Conservation (phyloP, 2,888 invertebrate genomes). For the Andrena dorsata region DNA sequence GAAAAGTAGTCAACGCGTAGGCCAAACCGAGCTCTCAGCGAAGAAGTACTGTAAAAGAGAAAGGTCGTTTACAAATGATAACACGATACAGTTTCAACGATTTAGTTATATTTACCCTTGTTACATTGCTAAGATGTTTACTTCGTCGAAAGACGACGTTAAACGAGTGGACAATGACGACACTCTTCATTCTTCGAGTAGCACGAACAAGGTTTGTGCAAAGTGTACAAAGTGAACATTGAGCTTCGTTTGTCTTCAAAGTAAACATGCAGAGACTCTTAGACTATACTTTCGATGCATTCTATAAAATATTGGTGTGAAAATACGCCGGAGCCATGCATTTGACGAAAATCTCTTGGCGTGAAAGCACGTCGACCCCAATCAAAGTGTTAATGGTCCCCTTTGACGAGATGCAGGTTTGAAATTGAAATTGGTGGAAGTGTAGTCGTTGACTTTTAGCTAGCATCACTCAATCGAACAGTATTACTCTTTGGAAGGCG, state of each 20-base stretch:
- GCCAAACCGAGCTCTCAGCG: too few species aligned
- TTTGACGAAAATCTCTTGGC: too few species aligned
- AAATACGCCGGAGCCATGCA: too few species aligned
- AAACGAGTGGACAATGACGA: conserved; percentile 3
- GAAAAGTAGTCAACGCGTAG: too few species aligned
- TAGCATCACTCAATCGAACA: conserved; percentile 55
- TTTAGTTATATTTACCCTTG: conserved; percentile 26
- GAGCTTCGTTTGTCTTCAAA: too few species aligned
- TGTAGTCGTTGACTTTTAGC: conserved; percentile 34
- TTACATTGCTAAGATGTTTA: conserved; percentile 11
- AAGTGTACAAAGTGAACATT: too few species aligned
- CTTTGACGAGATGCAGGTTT: conserved; percentile 8
- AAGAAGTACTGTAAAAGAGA: background rate
- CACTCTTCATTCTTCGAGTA: background rate
- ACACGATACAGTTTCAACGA: conserved; percentile 4
- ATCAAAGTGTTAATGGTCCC: background rate
- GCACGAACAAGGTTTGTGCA: too few species aligned
- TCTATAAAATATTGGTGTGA: too few species aligned
- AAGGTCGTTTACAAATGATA: conserved; percentile 6
- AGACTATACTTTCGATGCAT: too few species aligned
- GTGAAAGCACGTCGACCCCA: too few species aligned
- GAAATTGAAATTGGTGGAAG: background rate
- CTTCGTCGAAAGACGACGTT: conserved; percentile 32
- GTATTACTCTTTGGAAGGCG: conserved; percentile 54
- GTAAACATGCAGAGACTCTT: too few species aligned